phyloP scores from a whole-genome alignment of 92 coral and sea anemone genomes.

The Phenganax stokvisi region DNA sequence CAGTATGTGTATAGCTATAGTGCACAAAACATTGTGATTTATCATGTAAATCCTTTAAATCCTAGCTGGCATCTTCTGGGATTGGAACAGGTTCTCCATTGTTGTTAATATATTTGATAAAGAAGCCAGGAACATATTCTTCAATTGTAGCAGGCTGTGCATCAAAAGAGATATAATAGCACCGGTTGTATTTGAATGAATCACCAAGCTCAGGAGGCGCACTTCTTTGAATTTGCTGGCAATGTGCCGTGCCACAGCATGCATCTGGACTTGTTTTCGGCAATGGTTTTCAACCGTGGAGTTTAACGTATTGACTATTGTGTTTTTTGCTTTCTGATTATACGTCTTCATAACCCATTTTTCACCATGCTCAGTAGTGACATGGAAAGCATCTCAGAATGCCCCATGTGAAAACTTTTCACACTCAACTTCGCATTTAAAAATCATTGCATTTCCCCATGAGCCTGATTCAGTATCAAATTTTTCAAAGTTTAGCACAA shows the following conservation, averaged over 20 bases:
- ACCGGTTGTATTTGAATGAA: conserved; percentile 40
- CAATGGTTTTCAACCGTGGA: conserved; percentile 41
- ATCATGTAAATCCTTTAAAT: background rate
- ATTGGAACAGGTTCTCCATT: conserved; percentile 6
- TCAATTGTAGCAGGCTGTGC: conserved; percentile 34
- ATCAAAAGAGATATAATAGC: conserved; percentile 20
- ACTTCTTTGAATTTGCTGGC: conserved; percentile 28
- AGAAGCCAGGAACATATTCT: conserved; percentile 32
- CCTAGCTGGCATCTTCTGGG: conserved; percentile 20
- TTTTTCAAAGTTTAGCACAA: conserved; percentile 36
- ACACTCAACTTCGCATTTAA: conserved; percentile 31
- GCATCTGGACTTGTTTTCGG: conserved; percentile 55
- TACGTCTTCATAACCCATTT: conserved; percentile 22
- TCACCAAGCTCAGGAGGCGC: conserved; percentile 36
- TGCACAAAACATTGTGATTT: conserved; percentile 44
- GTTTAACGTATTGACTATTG: conserved; percentile 23
- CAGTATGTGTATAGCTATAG: conserved; percentile 5
- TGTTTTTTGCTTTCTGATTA: conserved; percentile 1
- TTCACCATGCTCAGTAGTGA: conserved; percentile 2
- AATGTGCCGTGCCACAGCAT: conserved; percentile 49
- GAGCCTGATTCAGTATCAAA: conserved; percentile 43
- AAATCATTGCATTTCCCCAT: conserved; percentile 35
- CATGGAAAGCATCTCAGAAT: conserved; percentile 50
- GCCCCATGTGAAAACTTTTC: conserved; percentile 48
- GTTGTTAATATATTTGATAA: conserved; percentile 31